Base-by-base conservation (phyloP, 2,888 invertebrate species). In the Drosophila emarginata region DNA sequence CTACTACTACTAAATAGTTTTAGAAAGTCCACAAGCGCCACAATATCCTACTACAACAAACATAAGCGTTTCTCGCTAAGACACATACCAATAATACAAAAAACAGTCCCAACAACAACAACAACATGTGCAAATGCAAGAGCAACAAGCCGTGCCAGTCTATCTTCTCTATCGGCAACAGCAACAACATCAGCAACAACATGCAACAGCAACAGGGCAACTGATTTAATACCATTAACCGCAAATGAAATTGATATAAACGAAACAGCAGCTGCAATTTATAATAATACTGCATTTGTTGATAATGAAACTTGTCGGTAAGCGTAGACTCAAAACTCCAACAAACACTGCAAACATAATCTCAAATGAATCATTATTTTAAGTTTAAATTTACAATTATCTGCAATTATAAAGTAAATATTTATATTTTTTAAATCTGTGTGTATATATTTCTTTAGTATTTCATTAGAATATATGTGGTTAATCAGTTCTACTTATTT, bases 231-330 rank as follows among this genome's bases (percentile, higher is more conserved):
- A 61, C 59, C 76, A 54, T 65, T 62, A 67, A 63, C 73, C 68
- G 74, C 60, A 40, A 58, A 59, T 51, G 72, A 72, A 51, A 65
- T 69, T 68, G 85, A 84, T 52, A 69, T 66, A 74, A 79, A 77
- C 79, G 76, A 83, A 71, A 64, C 81, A 80, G 80, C 87, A 77
- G 83, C 87, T 74, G 79, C 78, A 78, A 83, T 74, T 71, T 67
- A 72, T 79, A 86, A 88, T 83, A 88, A 89, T 81, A 80, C 87
- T 75, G 77, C 85, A 74, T 73, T 72, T 78, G 77, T 78, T 84
- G 87, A 85, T 87, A 87, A 89, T 82, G 76, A 85, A 72, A 89
- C 87, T 88, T 87, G 89, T 90, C 87, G 90, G 90, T 90, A 90
- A 90, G 89, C 82, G 78, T 77, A 79, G 85, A 65, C 14, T 40